Percentiles rank a stretch among this genome's conserved stretches.
phyloP scores from a whole-genome alignment of 2,113 vertebrate species.

The Chionodraco myersi region DNA sequence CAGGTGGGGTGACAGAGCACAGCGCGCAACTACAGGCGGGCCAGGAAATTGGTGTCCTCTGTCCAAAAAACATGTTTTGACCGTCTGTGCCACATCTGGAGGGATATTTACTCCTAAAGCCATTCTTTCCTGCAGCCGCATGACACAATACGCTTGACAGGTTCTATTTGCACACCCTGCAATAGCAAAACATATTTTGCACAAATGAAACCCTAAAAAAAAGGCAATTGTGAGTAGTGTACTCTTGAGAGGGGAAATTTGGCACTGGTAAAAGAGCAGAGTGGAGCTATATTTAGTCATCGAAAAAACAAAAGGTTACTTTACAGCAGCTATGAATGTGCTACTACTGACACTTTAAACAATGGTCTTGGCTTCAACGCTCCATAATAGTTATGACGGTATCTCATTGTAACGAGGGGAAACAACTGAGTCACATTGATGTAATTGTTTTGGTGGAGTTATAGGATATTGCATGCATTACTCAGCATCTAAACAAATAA shows the following conservation, averaged over 20 bases:
- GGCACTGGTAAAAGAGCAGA: conserved; percentile 66
- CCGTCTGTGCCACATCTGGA: conserved; percentile 82
- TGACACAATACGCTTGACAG: conserved; percentile 79
- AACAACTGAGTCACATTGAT: conserved; percentile 58
- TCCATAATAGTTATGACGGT: conserved; percentile 41
- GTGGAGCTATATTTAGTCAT: conserved; percentile 80
- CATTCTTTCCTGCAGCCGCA: conserved; percentile 76
- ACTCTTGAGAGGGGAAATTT: conserved; percentile 64
- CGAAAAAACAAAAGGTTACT: conserved; percentile 77
- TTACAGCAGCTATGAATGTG: conserved; percentile 72
- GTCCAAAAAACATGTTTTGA: conserved; percentile 88
- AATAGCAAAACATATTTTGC: conserved; percentile 83
- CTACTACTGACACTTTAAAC: conserved; percentile 68
- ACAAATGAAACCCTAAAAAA: conserved; percentile 62
- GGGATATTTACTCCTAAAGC: conserved; percentile 79
- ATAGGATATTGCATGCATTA: conserved; percentile 39
- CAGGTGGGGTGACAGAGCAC: conserved; percentile 78
- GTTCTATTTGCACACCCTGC: conserved; percentile 67
- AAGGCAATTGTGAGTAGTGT: conserved; percentile 68
- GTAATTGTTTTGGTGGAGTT: conserved; percentile 37
- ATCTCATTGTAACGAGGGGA: conserved; percentile 42
- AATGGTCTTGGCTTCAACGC: conserved; percentile 49
- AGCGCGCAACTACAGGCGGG: conserved; percentile 64
- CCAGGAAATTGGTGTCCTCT: conserved; percentile 82
- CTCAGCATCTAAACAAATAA: conserved; percentile 41